phyloP scores from a whole-genome alignment of 2,113 vertebrate species.

The Promerops cafer region DNA sequence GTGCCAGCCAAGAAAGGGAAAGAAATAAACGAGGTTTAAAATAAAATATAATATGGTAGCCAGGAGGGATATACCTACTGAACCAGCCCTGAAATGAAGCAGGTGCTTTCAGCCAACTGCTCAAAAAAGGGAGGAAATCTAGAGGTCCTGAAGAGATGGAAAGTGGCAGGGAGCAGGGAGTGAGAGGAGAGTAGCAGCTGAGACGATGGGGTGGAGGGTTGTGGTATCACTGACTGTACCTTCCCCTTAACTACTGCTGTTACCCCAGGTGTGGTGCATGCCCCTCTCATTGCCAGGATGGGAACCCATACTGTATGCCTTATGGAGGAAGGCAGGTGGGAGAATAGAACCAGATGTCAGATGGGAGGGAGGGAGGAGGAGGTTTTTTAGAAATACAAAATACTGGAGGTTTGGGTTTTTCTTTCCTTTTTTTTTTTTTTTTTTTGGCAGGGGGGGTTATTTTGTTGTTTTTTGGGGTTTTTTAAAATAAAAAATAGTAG shows the following conservation, averaged over 20 bases:
- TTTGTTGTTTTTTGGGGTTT: neutral
- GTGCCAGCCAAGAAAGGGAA: neutral
- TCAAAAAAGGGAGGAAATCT: neutral
- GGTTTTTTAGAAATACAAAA: slow-evolving; percentile 26
- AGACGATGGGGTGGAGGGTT: neutral
- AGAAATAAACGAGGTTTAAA: neutral
- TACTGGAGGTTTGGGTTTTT: neutral
- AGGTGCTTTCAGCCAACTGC: neutral
- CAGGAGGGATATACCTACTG: neutral
- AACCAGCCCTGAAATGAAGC: neutral
- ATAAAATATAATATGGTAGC: neutral
- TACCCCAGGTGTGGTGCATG: fast-evolving
- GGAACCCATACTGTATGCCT: neutral
- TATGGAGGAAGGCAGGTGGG: too few relatives aligned
- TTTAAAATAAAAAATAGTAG: slow-evolving; percentile 14
- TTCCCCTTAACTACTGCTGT: neutral
- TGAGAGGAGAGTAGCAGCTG: neutral
- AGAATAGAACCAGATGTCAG: neutral
- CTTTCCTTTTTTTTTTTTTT: too few relatives aligned
- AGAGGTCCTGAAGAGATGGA: neutral
- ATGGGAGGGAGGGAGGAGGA: neutral
- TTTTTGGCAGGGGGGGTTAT: neutral
- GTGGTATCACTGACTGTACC: neutral
- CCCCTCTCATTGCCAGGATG: neutral
- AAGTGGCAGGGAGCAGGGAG: neutral